Evolutionary conservation across 2,888 invertebrate genomes (phyloP), one percentile per base, ranked within the genome.

Genomic region (Lasioglossum leucozonium): DNA sequence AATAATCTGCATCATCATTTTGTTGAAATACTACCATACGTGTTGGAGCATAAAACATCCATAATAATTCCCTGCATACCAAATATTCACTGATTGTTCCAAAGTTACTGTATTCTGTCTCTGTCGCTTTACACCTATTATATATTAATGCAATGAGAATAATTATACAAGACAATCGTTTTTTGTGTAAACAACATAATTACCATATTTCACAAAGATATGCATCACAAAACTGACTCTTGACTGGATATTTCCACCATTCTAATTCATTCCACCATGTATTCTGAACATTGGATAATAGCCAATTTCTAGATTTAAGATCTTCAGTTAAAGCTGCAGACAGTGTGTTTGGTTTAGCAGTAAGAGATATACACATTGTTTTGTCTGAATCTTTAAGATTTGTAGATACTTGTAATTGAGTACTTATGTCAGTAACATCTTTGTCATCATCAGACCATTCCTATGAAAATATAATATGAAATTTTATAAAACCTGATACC

Each of bases 201-300:
- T 93, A 93, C 94, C 95, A 95, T 77, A 94, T 89, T 65, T 95
- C 90, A 79, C 95, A 95, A 73, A 96, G 95, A 87, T 95, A 94
- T 0, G 95, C 94, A 67, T 93, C 89, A 0, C 93, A 90, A 87
- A 94, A 93, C 77, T 87, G 85, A 81, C 95, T 95, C 0, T 91
- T 73, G 1, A 95, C 93, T 77, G 91, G 87, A 44, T 92, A 92
- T 44, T 93, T 92, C 40, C 91, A 86, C 74, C 91, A 89, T 42
- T 93, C 91, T n/a, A 94, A 86, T 73, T 93, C 91, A 92, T 95
- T 95, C 96, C 95, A 95, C 94, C 96, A 96, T 37, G 93, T 92
- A 55, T 95, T 93, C 86, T 96, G 96, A 22, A 95, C 89, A 78
- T 94, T 94, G 6, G 85, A 88, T 8, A 89, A 71, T 5, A 96